Base-by-base conservation (phyloP, 2,888 invertebrate species). In the Trichacis sp. region DNA sequence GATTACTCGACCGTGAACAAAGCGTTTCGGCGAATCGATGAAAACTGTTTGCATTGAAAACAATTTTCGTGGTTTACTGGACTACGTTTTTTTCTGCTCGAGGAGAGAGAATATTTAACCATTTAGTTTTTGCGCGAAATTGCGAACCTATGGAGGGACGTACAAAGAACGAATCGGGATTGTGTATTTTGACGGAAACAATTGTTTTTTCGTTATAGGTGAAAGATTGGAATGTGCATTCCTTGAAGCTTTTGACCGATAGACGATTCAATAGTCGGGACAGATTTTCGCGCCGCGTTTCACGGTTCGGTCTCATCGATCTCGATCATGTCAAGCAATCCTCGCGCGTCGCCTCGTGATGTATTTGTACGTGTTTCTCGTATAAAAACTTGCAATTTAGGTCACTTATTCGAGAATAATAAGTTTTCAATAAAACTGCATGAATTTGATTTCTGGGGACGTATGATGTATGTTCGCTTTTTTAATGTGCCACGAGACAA, bases 381-480 rank as follows among this genome's bases (percentile, higher is more conserved):
- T 15, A 15, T 12, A 8, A 40, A 40, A 14, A 3, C 9, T 9
- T 15, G 15, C 15, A 15, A 40, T 40, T 40, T 40, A 12, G 40
- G 40, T 40, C 40, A 15, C 40, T 40, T 40, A 40, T 12, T 15
- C 40, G 40, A 9, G 15, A 40, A 40, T 40, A 40, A 40, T 15
- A 6, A 14, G 5, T 40, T 40, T 40, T 14, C 40, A 15, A 40
- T 40, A 40, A 15, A 40, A 40, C 24, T 24, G 4, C 4, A 24
- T 24, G 24, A 8, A 24, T 5, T 5, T 8, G 3, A 5, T 24
- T 24, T 24, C 8, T 24, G 24, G 3, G 24, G 8, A 8, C 24
- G 8, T 24, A 3, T 3, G 4, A 24, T 24, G 24, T 24, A 24
- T 24, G 24, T 24, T 24, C 24, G 8, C n/a, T n/a, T n/a, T n/a